Evolutionary conservation across 2,888 invertebrate species (phyloP), one percentile per base, ranked within the genome.

Genomic region (Megamerina dolium): DNA sequence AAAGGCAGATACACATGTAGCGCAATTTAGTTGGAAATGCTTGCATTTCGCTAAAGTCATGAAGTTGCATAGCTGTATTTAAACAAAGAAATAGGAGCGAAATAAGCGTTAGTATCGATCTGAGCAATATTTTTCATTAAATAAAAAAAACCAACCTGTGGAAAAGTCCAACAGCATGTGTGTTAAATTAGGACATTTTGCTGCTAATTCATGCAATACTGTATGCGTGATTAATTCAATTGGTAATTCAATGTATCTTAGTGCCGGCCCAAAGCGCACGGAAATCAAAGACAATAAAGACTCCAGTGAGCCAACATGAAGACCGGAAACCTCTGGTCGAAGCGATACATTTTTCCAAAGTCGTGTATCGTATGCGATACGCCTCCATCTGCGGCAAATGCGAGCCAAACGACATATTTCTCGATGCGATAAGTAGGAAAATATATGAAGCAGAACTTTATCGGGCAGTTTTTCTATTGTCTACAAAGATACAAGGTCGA

Each of bases 1-100:
- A 96, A 30, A 99, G 76, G 56, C 99, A 99, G 63, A 99, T 90
- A 69, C 92, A 91, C 74, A 96, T 80, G 70, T 94, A 95, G 34
- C 85, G 83, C 45, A 99, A 75, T 70, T 97, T 95, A 9, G 97
- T 95, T 3, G 99, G 99, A 68, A 99, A 99, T 14, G 94, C 90
- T 74, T 97, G 92, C 79, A 99, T 85, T 73, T 95, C 95, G 55
- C 95, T 96, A 77, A 99, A 99, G 68, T 99, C 99, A 73, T 99
- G 97, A 46, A 99, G 79, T 66, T 96, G 96, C 94, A 95, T 95
- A 29, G 99, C 99, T 65, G 60, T 17, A n/a, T n/a, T n/a, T n/a
- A 49, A 52, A 27, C 38, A 20, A 14, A 23, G 14, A 18, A 27
- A 13, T 8, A 20, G 17, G 17, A 8, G 3, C n/a, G 23, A 5